Evolutionary conservation across 2,797 vertebrate genomes (phyloP).

Genomic region (Strix occidentalis): DNA sequence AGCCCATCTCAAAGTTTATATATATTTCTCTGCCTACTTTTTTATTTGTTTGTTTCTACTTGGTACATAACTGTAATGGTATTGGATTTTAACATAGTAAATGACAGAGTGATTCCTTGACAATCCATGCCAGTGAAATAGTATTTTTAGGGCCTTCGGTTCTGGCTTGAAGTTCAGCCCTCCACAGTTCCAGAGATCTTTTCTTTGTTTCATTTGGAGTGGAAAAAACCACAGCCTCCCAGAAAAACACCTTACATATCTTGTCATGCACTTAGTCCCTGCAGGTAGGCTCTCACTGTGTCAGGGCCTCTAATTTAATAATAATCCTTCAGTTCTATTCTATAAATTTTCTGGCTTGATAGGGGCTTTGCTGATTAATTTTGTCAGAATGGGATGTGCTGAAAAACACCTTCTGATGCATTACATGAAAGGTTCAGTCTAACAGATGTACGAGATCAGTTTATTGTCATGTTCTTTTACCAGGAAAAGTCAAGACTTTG

Average conservation of each 20-base stretch:
- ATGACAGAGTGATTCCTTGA: neutral
- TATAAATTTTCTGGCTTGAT: conserved; percentile 13
- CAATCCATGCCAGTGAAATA: neutral
- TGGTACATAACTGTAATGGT: neutral
- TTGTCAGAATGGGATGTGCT: conserved; percentile 26
- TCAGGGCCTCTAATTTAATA: conserved; percentile 22
- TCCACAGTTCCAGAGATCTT: neutral
- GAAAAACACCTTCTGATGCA: conserved; percentile 52
- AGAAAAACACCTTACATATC: neutral
- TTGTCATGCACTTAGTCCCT: neutral
- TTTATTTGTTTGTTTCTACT: neutral
- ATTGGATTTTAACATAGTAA: neutral
- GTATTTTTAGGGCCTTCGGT: neutral
- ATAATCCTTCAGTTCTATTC: neutral
- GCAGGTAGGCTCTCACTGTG: neutral
- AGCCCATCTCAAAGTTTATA: neutral
- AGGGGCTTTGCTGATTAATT: conserved; percentile 27
- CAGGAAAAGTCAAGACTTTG: conserved; percentile 17
- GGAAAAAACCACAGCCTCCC: neutral
- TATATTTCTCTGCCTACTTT: neutral
- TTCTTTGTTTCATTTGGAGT: neutral
- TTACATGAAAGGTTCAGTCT: conserved; percentile 30
- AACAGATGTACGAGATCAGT: neutral
- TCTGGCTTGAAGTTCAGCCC: neutral
- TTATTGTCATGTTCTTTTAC: conserved; percentile 37